Conservation (phyloP, 2,888 invertebrate species). For the Lasioglossum villosulum region DNA sequence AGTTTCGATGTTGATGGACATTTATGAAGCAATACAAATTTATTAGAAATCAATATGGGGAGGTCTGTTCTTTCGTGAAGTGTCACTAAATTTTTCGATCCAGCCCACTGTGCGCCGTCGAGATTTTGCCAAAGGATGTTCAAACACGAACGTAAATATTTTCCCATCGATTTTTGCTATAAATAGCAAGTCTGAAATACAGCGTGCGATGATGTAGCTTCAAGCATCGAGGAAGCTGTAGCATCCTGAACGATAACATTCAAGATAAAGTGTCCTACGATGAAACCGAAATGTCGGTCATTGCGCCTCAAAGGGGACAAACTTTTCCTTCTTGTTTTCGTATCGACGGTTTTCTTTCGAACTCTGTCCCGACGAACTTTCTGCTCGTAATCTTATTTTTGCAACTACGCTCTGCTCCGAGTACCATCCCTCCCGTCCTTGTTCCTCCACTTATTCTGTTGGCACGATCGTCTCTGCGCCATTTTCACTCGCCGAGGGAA, state of each 20-base stretch:
- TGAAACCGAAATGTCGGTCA: constrained; percentile 43
- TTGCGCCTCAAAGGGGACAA: constrained; percentile 28
- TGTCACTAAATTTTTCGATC: no score
- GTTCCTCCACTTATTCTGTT: constrained; percentile 32
- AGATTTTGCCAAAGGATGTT: neutral
- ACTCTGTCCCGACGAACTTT: constrained; percentile 7
- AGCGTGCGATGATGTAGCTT: constrained; percentile 1
- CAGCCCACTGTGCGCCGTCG: no score
- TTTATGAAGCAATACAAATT: no score
- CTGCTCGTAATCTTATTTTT: constrained; percentile 55
- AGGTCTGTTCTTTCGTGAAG: no score
- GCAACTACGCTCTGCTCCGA: constrained; percentile 30
- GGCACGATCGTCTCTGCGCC: constrained; percentile 8
- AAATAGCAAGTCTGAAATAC: neutral
- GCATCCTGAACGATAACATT: constrained; percentile 17
- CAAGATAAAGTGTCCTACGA: constrained; percentile 13
- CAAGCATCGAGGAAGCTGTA: neutral
- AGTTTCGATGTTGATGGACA: no score
- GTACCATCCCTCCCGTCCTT: constrained; percentile 25
- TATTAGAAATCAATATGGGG: no score
- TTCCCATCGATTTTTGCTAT: neutral
- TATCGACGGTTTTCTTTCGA: constrained; percentile 36
- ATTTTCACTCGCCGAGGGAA: neutral
- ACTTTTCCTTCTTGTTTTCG: constrained; percentile 33
- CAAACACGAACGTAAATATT: neutral